Percentiles rank a stretch among this genome's conserved stretches.
Evolutionary conservation across 2,797 vertebrate species (phyloP).

Genomic region (Cynodonichthys magdalenae): DNA sequence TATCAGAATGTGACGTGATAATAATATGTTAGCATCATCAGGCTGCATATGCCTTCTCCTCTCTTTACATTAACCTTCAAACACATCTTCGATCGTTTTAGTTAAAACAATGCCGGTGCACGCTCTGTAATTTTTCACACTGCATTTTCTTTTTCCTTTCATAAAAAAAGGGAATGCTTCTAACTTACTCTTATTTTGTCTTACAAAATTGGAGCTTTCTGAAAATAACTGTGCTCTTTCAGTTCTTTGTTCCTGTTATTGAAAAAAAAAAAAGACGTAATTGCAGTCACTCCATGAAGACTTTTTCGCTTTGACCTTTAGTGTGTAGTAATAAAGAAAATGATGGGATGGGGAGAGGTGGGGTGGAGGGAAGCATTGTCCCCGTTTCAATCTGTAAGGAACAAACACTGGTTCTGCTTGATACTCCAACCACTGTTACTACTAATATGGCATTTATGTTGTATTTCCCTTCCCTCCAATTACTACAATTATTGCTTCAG

Average conservation of each 20-base stretch:
- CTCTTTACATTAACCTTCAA: conserved; percentile 13
- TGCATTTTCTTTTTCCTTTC: conserved; percentile 61
- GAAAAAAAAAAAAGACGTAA: conserved; percentile 87
- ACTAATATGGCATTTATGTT: conserved; percentile 1
- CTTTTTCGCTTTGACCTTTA: conserved; percentile 86
- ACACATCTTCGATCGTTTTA: conserved; percentile 25
- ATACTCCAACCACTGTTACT: conserved; percentile 40
- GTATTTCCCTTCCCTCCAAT: not conserved
- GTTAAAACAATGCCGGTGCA: conserved; percentile 48
- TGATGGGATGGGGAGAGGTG: conserved; percentile 70
- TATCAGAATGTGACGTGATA: not conserved
- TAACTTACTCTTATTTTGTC: conserved; percentile 79
- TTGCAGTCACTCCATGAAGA: conserved; percentile 84
- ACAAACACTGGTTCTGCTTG: conserved; percentile 58
- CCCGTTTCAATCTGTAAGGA: conserved; percentile 65
- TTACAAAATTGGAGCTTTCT: conserved; percentile 87
- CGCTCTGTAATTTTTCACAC: conserved; percentile 55
- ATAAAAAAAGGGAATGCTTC: conserved; percentile 66
- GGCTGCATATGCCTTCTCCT: conserved; percentile 7
- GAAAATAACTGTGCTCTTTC: conserved; percentile 85
- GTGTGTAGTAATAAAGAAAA: conserved; percentile 84
- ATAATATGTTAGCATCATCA: not conserved
- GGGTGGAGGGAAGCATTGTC: conserved; percentile 41
- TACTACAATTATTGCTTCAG: conserved; percentile 10
- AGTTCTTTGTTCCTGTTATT: conserved; percentile 83